Percentiles rank a stretch among this genome's conserved stretches.
Conservation (phyloP, 2,113 vertebrate species). For the Entelurus aequoreus region DNA sequence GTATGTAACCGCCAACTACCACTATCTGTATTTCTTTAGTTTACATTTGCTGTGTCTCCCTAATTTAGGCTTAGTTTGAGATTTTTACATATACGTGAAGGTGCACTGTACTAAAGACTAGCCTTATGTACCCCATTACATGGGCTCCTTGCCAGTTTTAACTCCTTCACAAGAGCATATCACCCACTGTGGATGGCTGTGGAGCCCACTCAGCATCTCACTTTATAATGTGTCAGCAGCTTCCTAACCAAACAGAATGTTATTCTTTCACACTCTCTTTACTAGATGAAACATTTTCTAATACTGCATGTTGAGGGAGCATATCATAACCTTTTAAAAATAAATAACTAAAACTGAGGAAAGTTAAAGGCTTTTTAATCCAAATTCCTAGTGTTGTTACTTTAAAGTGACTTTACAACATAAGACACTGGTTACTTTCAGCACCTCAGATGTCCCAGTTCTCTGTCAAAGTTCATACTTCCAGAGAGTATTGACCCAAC, state of each 20-base stretch:
- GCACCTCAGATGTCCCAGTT: too few species aligned
- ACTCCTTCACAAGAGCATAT: slow-evolving; percentile 30
- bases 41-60: background rate
- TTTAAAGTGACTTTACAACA: background rate
- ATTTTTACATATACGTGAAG: slow-evolving; percentile 3
- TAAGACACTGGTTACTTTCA: too few species aligned
- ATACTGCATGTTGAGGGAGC: background rate
- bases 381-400: background rate
- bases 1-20: too few species aligned
- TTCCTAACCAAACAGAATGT: slow-evolving; percentile 24
- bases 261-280: slow-evolving; percentile 11
- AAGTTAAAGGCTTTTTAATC: background rate
- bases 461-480: too few species aligned
- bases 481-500: background rate
- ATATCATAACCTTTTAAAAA: slow-evolving; percentile 8
- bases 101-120: background rate
- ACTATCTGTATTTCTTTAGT: too few species aligned
- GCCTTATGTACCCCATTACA: slow-evolving; percentile 10
- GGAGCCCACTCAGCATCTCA: slow-evolving; percentile 37
- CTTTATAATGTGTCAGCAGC: slow-evolving; percentile 42
- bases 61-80: slow-evolving; percentile 2
- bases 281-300: slow-evolving; percentile 17
- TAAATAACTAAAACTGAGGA: slow-evolving; percentile 21
- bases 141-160: slow-evolving; percentile 31
- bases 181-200: slow-evolving; percentile 27